Evolutionary conservation across 2,888 invertebrate genomes (phyloP).

Genomic region (Drosophila anceps): DNA sequence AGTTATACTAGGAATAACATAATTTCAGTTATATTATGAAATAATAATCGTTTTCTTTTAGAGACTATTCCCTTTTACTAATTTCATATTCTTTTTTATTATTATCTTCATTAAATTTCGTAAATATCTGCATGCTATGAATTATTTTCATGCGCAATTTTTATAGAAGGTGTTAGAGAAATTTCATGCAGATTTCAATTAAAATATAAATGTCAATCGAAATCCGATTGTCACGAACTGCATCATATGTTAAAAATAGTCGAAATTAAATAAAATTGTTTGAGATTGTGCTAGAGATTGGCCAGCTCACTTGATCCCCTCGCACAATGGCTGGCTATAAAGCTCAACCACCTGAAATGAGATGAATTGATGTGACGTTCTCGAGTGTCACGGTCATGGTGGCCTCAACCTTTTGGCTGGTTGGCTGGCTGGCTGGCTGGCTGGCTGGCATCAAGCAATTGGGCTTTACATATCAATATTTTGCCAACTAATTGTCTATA

Average conservation of each 20-base stretch:
- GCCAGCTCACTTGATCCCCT: conserved; percentile 45
- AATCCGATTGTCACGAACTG: conserved; percentile 28
- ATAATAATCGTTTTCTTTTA: too few species aligned
- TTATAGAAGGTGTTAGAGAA: not conserved
- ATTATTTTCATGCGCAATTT: conserved; percentile 26
- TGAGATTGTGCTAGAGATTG: conserved; percentile 32
- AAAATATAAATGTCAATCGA: conserved; percentile 34
- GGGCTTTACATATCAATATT: conserved; percentile 55
- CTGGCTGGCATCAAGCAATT: conserved; percentile 34
- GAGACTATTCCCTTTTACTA: too few species aligned
- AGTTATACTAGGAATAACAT: not conserved
- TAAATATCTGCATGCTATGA: too few species aligned
- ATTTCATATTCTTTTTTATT: too few species aligned
- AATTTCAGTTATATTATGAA: too few species aligned
- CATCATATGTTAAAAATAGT: conserved; percentile 48
- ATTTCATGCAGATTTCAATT: conserved; percentile 44
- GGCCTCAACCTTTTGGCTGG: conserved; percentile 55
- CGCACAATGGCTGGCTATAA: conserved; percentile 27
- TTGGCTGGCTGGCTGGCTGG: conserved; percentile 42
- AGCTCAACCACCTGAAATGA: conserved; percentile 56
- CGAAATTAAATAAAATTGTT: conserved; percentile 62
- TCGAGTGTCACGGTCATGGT: conserved; percentile 63
- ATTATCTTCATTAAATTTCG: too few species aligned
- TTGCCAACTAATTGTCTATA: conserved; percentile 75
- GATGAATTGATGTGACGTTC: conserved; percentile 38